Evolutionary conservation across 1,140 invertebrate species (phyloP).

Genomic region (Monochamus saltuarius): DNA sequence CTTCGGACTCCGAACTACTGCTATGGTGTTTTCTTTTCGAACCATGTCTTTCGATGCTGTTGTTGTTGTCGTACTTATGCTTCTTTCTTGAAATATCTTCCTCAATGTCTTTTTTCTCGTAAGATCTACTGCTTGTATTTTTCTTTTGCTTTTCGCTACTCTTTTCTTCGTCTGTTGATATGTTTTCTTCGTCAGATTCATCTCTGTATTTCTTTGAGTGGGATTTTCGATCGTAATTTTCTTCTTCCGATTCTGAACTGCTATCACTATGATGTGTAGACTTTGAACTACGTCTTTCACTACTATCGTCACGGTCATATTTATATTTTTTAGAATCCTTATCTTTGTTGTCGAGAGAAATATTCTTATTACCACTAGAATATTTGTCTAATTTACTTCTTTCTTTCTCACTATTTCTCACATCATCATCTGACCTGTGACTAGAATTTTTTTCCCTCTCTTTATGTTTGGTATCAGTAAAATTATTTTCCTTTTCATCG

Average conservation of each 20-base stretch:
- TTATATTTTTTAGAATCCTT: too few relatives aligned
- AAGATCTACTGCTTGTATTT: neutral
- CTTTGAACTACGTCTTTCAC: too few relatives aligned
- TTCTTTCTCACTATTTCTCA: constrained; percentile 7
- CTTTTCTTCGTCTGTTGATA: neutral
- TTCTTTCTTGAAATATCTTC: neutral
- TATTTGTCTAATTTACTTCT: neutral
- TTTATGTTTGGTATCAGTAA: neutral
- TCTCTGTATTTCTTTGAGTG: neutral
- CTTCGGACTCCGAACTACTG: neutral
- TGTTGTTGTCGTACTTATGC: neutral
- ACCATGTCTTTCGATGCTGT: neutral
- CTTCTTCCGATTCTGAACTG: neutral
- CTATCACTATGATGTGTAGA: too few relatives aligned
- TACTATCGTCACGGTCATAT: too few relatives aligned
- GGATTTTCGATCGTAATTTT: neutral
- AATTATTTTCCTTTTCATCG: constrained; percentile 4
- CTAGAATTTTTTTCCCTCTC: neutral
- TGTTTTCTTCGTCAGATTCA: neutral
- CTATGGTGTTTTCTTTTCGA: neutral
- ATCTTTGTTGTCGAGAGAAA: too few relatives aligned
- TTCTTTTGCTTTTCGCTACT: neutral
- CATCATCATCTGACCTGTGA: neutral
- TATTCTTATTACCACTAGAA: too few relatives aligned
- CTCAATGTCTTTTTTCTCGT: neutral